A percentile compares a stretch with the other conserved stretches of the same genome.
Conservation (phyloP, 2,797 vertebrate genomes). For the Acanthis flammea region DNA sequence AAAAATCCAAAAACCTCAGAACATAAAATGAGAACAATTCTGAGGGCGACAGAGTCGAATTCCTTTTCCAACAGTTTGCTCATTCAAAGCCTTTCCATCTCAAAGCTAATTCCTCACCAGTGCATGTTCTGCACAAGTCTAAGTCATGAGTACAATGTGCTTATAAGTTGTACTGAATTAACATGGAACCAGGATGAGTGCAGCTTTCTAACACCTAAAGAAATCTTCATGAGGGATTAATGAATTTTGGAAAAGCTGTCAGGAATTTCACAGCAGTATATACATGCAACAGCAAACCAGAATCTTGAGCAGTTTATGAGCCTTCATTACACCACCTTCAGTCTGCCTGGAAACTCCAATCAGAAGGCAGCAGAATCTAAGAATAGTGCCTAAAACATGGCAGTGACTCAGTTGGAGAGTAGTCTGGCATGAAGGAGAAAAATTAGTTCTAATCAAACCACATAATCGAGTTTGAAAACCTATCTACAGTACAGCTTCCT, state of each 20-base stretch:
- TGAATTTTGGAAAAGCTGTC: not conserved
- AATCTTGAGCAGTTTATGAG: not conserved
- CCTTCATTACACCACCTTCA: not conserved
- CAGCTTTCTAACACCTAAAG: not conserved
- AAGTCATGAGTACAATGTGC: not conserved
- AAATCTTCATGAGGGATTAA: not conserved
- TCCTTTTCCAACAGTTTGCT: not conserved
- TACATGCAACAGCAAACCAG: not conserved
- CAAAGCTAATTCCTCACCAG: not conserved
- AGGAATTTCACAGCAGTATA: not conserved
- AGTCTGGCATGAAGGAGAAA: not conserved
- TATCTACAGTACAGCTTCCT: not conserved
- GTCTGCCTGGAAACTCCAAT: not conserved
- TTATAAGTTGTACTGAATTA: not conserved
- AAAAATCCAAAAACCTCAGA: accelerated
- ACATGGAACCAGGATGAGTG: not conserved
- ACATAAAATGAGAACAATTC: not conserved
- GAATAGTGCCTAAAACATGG: not conserved
- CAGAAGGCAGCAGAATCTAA: not conserved
- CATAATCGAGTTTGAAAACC: not conserved
- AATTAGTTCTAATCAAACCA: not conserved
- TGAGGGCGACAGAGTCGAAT: not conserved
- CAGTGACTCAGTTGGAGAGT: not conserved
- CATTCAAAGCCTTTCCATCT: not conserved
- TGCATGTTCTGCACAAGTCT: not conserved